phyloP scores from a whole-genome alignment of 1,140 invertebrate genomes.

The Lanistes nyassanus region DNA sequence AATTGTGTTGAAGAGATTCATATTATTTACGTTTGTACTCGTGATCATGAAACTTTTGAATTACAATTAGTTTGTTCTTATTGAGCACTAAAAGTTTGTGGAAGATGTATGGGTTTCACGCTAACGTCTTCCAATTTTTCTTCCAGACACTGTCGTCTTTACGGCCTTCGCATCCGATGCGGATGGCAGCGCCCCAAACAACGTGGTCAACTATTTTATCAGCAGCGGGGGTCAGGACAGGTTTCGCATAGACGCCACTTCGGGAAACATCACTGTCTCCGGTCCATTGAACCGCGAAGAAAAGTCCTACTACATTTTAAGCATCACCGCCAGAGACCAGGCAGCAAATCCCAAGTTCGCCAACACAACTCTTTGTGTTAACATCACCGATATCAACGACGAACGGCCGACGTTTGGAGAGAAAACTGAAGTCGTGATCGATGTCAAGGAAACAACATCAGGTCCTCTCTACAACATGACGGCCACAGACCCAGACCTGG shows the following conservation, averaged over 20 bases:
- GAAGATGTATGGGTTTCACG: not conserved
- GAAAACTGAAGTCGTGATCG: not conserved
- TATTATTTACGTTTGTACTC: too few relatives aligned
- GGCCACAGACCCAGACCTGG: slow-evolving; percentile 15
- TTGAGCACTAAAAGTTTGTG: not conserved
- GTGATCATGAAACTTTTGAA: not conserved
- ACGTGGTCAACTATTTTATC: slow-evolving; percentile 22
- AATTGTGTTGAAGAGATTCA: too few relatives aligned
- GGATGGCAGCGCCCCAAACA: slow-evolving; percentile 30
- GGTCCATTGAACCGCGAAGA: slow-evolving; percentile 18
- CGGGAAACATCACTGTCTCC: slow-evolving; percentile 16
- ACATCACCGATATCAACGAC: slow-evolving; percentile 11
- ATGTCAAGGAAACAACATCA: not conserved
- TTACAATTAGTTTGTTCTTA: not conserved
- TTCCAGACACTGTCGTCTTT: not conserved
- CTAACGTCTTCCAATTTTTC: not conserved
- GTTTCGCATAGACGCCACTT: slow-evolving; percentile 23
- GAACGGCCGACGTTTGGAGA: slow-evolving; percentile 4
- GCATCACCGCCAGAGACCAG: slow-evolving; percentile 17
- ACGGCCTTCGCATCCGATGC: slow-evolving; percentile 14
- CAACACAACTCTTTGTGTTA: not conserved
- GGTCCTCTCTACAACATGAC: slow-evolving; percentile 8
- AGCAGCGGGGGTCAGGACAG: slow-evolving; percentile 24
- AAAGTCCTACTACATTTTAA: slow-evolving; percentile 3
- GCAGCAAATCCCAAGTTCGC: not conserved